Evolutionary conservation across 2,797 vertebrate species (phyloP), one percentile per base, ranked within the genome.

Genomic region (Enteromius viviparus): DNA sequence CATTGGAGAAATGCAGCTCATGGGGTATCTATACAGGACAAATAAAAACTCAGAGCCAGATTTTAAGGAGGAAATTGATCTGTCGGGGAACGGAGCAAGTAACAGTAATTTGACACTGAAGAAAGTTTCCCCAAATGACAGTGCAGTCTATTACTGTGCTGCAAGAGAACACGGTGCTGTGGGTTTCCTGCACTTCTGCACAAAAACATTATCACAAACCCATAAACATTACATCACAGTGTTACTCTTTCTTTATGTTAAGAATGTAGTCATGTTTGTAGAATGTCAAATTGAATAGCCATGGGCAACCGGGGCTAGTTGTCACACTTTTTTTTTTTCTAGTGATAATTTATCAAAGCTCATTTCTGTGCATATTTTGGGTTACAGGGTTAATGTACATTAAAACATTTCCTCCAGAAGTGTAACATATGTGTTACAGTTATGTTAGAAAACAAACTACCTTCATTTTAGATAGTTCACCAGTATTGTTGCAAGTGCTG

Each of bases 101-200:
- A 86, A 0, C 7, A 83, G 87, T 71, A 85, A 26, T 19, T 78
- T 92, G 66, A 89, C 37, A 11, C 76, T 87, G 9, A 12, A 83
- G 17, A 2, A 17, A 3, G 0, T 90, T 26, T 47, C 1, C 2
- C 0, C 21, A 79, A 76, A 45, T 60, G 88, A 88, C 82, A 92
- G 82, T 81, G 89, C 88, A 0, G 60, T 92, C 0, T 93, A 93
- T 75, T 92, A 87, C 86, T 93, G 91, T 89, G 92, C 89, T 23
- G 90, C 88, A 68, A 74, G 75, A 1, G n/a, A 58, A 32, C 91
- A 92, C 92, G 88, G 87, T 89, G 80, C 0, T 29, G 9, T 9
- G 81, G 0, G 26, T 82, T 77, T 15, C 49, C 78, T 80, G 65
- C n/a, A 65, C 6, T 47, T 81, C 81, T 70, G 4, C 42, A 86